Conservation (phyloP, 2,888 invertebrate genomes). For the Alloplasta piceator region DNA sequence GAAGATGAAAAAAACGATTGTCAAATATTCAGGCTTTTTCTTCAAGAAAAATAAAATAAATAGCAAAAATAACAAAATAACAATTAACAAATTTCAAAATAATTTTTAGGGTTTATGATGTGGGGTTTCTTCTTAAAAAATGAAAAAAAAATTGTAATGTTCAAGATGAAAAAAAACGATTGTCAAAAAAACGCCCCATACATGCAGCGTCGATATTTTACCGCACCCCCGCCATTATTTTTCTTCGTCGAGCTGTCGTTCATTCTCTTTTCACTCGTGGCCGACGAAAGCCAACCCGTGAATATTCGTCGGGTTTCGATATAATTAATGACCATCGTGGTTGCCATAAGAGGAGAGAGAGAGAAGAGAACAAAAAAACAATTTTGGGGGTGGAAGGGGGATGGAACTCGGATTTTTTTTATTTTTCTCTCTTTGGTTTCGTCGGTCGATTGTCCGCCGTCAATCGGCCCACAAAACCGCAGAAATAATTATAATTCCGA, state of each 20-base stretch:
- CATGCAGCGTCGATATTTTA: conserved; percentile 42
- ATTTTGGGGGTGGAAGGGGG: conserved; percentile 27
- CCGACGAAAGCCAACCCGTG: conserved; percentile 56
- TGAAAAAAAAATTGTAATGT: no score
- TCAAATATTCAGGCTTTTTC: no score
- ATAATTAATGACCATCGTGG: conserved; percentile 62
- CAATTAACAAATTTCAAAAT: no score
- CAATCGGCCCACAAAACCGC: conserved; percentile 46
- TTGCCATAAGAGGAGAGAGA: conserved; percentile 43
- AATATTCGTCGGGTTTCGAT: conserved; percentile 62
- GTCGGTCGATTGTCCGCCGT: conserved; percentile 54
- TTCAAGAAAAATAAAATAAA: no score
- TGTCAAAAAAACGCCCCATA: not conserved
- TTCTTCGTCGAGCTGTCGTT: conserved; percentile 60
- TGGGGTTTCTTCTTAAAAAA: no score
- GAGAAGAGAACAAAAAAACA: conserved; percentile 49
- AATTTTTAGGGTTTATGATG: no score
- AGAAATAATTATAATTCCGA: conserved; percentile 60
- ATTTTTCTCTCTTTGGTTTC: conserved; percentile 14
- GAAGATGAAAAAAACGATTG: no score
- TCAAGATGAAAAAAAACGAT: no score
- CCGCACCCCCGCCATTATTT: conserved; percentile 62
- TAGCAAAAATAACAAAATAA: no score
- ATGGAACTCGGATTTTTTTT: conserved; percentile 36
- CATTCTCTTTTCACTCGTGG: conserved; percentile 51